Conservation (phyloP, 2,797 vertebrate genomes). For the Acanthiza pusilla region DNA sequence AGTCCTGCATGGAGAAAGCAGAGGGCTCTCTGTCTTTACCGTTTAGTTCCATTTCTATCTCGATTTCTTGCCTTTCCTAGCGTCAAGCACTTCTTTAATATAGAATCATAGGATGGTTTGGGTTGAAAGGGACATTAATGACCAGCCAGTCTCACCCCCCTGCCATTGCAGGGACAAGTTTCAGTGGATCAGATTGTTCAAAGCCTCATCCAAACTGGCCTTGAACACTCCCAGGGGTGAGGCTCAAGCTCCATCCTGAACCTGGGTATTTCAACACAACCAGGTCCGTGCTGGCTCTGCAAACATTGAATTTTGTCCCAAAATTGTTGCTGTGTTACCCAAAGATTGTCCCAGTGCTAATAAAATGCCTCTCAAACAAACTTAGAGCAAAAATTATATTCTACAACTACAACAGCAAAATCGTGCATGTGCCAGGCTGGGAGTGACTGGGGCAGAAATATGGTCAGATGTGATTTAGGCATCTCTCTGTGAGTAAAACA, state of each 20-base stretch:
- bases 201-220: not conserved
- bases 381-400: not conserved
- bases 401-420: not conserved
- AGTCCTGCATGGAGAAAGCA: not conserved
- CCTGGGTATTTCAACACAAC: not conserved
- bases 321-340: not conserved
- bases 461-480: not conserved
- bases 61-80: not conserved
- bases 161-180: not conserved
- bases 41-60: not conserved
- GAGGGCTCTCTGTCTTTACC: not conserved
- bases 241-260: not conserved
- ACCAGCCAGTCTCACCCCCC: not conserved
- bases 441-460: not conserved
- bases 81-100: not conserved
- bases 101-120: not conserved
- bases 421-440: not conserved
- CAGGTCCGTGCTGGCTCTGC: not conserved
- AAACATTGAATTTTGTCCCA: accelerated
- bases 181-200: not conserved
- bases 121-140: not conserved
- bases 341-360: not conserved
- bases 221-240: not conserved
- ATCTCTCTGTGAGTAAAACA: not conserved
- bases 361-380: not conserved